These are phyloP conservation scores for Chymomyza fuscimana DNA, from an alignment of 2,888 invertebrate species.

Conservation along the genomic window DNA sequence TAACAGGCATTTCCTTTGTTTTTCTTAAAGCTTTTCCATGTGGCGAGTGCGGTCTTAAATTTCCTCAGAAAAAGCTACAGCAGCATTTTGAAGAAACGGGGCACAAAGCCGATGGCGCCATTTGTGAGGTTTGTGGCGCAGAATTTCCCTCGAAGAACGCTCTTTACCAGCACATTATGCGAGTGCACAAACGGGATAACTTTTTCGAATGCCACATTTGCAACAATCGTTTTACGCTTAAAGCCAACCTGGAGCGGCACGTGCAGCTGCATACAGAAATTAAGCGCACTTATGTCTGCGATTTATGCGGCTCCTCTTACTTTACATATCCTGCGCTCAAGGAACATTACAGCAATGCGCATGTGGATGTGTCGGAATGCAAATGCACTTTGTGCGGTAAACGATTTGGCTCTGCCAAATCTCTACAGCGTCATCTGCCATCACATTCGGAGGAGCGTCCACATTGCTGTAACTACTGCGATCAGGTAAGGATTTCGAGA, in stretches of 20 bases:
- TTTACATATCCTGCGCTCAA: constrained; percentile 79
- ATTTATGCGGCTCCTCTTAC: constrained; percentile 79
- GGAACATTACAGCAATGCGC: constrained; percentile 79
- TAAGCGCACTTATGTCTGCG: constrained; percentile 79
- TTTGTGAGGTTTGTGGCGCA: constrained; percentile 79
- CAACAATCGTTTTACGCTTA: constrained; percentile 79
- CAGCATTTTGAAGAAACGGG: constrained; percentile 79
- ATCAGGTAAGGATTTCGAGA: constrained; percentile 66
- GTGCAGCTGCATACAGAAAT: constrained; percentile 79
- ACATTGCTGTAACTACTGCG: constrained; percentile 78
- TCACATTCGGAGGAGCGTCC: constrained; percentile 80
- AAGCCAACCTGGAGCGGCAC: constrained; percentile 79
- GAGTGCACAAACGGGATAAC: constrained; percentile 79
- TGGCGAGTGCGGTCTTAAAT: constrained; percentile 77
- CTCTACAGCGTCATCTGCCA: constrained; percentile 78
- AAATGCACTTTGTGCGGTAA: constrained; percentile 79
- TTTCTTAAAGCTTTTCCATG: constrained; percentile 75
- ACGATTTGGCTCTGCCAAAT: constrained; percentile 78
- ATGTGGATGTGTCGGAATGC: constrained; percentile 78
- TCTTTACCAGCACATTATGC: constrained; percentile 79
- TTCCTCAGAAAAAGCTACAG: constrained; percentile 78
- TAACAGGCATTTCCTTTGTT: not conserved
- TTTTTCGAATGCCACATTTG: constrained; percentile 80
- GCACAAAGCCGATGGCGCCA: constrained; percentile 79
- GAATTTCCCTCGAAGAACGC: constrained; percentile 78